Evolutionary conservation across 2,113 vertebrate genomes (phyloP).

Genomic region (Tenrec ecaudatus): DNA sequence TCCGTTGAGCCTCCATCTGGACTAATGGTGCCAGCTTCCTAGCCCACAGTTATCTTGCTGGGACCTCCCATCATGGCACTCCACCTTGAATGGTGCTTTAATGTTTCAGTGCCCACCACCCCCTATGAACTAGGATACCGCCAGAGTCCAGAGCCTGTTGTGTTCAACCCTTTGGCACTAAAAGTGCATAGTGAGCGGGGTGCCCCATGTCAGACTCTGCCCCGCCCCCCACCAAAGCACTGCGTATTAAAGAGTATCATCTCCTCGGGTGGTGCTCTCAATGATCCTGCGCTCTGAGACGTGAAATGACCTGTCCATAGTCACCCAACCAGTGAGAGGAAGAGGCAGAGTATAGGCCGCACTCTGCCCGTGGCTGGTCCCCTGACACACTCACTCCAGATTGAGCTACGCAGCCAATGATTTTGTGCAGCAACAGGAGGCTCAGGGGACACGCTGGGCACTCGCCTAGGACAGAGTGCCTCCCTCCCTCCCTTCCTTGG

Average conservation of each 20-base stretch:
- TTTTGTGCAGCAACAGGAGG: not conserved
- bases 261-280: not conserved
- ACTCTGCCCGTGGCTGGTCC: not conserved
- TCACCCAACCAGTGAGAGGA: not conserved
- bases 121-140: not conserved
- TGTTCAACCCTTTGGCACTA: not conserved
- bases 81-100: not conserved
- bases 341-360: no score
- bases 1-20: not conserved
- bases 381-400: not conserved
- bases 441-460: not conserved
- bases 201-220: not conserved
- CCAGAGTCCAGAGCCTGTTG: not conserved
- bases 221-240: not conserved
- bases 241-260: not conserved
- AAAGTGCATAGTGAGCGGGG: fast-evolving
- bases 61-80: not conserved
- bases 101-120: not conserved
- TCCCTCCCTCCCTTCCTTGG: not conserved
- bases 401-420: not conserved
- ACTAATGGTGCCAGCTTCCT: not conserved
- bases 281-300: not conserved
- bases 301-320: not conserved
- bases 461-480: not conserved
- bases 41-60: not conserved